Evolutionary conservation across 2,888 invertebrate genomes (phyloP).

Genomic region (Nomada fabriciana): DNA sequence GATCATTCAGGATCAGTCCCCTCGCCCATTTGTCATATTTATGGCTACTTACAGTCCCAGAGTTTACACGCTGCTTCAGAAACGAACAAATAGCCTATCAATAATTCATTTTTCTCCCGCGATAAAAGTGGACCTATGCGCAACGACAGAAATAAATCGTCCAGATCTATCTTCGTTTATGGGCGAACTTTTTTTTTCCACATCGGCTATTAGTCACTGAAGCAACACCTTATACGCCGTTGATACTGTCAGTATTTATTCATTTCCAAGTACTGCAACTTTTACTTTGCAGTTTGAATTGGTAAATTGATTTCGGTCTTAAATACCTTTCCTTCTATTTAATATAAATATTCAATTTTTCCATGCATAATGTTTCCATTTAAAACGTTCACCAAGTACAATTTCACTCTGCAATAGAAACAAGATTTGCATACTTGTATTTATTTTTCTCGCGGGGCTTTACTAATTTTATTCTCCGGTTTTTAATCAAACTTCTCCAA

Average conservation of each 20-base stretch:
- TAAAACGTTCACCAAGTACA: too few relatives aligned
- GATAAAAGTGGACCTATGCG: not conserved
- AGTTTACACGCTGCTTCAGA: not conserved
- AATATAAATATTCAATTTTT: too few relatives aligned
- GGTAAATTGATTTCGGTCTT: too few relatives aligned
- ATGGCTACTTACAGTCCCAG: not conserved
- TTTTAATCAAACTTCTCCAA: not conserved
- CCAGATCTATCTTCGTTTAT: not conserved
- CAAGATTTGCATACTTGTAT: too few relatives aligned
- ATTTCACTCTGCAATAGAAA: too few relatives aligned
- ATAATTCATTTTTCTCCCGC: constrained; percentile 8
- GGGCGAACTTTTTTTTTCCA: not conserved
- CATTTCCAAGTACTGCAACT: not conserved
- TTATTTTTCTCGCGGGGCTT: not conserved
- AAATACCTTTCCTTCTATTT: too few relatives aligned
- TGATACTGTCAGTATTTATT: not conserved
- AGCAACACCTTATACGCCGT: not conserved
- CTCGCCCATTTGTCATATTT: constrained; percentile 11
- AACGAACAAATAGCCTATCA: not conserved
- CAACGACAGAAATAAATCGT: not conserved
- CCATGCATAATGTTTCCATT: too few relatives aligned
- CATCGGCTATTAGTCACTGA: not conserved
- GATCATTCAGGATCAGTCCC: constrained; percentile 10
- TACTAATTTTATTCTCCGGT: not conserved
- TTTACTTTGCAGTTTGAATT: not conserved